Evolutionary conservation across 2,888 invertebrate species (phyloP), one percentile per base, ranked within the genome.

Genomic region (Caenorhabditis panamensis): DNA sequence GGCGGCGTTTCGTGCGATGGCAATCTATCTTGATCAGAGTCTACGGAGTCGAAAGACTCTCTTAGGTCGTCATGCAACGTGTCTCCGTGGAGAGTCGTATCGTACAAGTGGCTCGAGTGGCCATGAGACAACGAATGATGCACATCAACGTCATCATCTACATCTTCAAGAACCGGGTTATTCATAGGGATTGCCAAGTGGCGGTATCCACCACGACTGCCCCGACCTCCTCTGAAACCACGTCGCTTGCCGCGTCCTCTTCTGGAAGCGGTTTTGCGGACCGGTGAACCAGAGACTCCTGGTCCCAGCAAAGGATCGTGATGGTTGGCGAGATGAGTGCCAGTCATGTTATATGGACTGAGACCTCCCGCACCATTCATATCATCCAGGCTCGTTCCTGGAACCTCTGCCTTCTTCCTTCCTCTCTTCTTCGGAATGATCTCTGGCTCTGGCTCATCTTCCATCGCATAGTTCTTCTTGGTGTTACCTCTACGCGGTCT

Each of bases 401-500:
- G 20, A n/a, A 11, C 24, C 28, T 36, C 58, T 6, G 11, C 11
- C 20, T 37, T 37, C 31, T 37, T 37, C 8, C 58, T 18, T 37
- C 22, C 22, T 11, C 58, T 36, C 58, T 58, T 58, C 22, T n/a
- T 36, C 22, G 37, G 37, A 31, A 13, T 22, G 2, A 37, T 13
- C 16, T 56, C 54, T 18, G 11, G 31, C 20, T 58, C 58, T 16
- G 11, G 13, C 0, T 61, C 61, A 18, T 61, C 61, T 16, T 61
- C 61, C 3, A 61, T 18, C n/a, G 61, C 61, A 41, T 61, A 61
- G 47, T 61, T 61, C 47, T 61, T 61, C 18, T 61, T 61, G 11
- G 61, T 28, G 18, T 37, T 61, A 2, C 2, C 20, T 56, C 61
- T 24, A 4, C 61, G 22, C 26, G 61, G 61, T 61, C 61, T 61